These are phyloP conservation scores for Pyrrhosoma nymphula DNA, from an alignment of 2,888 invertebrate genomes.

Conservation along the genomic window DNA sequence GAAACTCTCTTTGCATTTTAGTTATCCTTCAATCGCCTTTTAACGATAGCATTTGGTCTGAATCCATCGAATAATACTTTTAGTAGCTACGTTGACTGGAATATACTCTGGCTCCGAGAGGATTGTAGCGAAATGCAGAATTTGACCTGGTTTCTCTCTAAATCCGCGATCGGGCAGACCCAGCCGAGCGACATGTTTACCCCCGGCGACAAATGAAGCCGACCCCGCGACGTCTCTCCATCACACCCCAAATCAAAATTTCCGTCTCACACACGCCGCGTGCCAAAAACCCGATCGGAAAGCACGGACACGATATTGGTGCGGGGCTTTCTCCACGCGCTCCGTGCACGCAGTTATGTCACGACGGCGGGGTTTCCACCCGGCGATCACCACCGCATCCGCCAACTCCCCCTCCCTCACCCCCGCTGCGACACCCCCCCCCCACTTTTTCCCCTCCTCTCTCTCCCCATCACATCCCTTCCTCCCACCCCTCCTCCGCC, in stretches of 20 bases:
- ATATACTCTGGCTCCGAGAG: too few species aligned
- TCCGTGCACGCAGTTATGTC: background rate
- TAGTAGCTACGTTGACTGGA: too few species aligned
- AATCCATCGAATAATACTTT: too few species aligned
- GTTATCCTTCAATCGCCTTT: too few species aligned
- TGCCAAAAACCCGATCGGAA: background rate
- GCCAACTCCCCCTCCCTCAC: background rate
- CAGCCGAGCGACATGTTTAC: too few species aligned
- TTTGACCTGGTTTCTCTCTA: too few species aligned
- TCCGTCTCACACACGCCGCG: background rate
- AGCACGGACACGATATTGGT: background rate
- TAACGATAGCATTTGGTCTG: too few species aligned
- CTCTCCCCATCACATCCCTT: background rate
- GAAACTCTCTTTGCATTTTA: too few species aligned
- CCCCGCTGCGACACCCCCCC: background rate
- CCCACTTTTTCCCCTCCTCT: background rate
- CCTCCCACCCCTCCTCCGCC: background rate
- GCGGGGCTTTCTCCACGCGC: background rate
- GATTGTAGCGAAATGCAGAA: too few species aligned
- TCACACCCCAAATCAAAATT: background rate
- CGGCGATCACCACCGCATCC: background rate
- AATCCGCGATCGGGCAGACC: too few species aligned
- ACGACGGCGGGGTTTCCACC: background rate
- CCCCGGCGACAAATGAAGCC: background rate
- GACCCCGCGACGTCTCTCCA: background rate